Percentiles rank a stretch among this genome's conserved stretches.
These are phyloP conservation scores for Accipiter cooperii DNA, from an alignment of 2,113 vertebrate genomes.

Conservation along the genomic window DNA sequence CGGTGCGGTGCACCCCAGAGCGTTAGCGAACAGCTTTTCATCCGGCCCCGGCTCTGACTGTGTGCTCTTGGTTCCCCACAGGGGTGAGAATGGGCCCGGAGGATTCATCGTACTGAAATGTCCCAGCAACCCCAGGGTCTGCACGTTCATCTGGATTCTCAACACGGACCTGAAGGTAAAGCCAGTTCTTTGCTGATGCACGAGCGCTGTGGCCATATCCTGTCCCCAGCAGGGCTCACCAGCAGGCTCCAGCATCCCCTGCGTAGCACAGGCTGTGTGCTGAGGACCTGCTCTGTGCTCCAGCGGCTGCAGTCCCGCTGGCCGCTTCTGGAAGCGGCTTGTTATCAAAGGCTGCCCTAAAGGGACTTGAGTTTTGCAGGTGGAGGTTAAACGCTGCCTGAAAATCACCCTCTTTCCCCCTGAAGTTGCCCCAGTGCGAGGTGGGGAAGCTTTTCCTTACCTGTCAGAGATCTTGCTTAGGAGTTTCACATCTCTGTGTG, in stretches of 20 bases:
- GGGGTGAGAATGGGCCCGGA: constrained; percentile 93
- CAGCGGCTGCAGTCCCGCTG: not conserved
- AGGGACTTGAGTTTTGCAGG: not conserved
- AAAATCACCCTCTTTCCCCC: not conserved
- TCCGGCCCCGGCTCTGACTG: not conserved
- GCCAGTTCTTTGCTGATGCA: accelerated
- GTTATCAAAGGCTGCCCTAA: not conserved
- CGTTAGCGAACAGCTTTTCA: accelerated
- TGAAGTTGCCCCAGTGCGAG: not conserved
- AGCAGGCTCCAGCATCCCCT: not conserved
- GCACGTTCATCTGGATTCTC: constrained; percentile 96
- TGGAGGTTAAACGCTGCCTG: not conserved
- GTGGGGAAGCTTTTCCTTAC: not conserved
- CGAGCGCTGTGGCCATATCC: not conserved
- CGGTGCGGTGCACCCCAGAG: accelerated
- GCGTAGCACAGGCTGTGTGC: accelerated
- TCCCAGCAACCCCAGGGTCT: constrained; percentile 83
- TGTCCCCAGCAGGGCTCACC: not conserved
- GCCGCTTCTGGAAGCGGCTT: not conserved
- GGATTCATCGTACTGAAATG: constrained; percentile 92
- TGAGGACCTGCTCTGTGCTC: not conserved
- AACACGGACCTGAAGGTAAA: constrained; percentile 95
- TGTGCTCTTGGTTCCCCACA: constrained; percentile 29
- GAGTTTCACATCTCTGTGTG: not conserved
- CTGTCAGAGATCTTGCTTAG: not conserved